Base-by-base conservation (phyloP, 2,113 vertebrate genomes). In the Strigops habroptila region DNA sequence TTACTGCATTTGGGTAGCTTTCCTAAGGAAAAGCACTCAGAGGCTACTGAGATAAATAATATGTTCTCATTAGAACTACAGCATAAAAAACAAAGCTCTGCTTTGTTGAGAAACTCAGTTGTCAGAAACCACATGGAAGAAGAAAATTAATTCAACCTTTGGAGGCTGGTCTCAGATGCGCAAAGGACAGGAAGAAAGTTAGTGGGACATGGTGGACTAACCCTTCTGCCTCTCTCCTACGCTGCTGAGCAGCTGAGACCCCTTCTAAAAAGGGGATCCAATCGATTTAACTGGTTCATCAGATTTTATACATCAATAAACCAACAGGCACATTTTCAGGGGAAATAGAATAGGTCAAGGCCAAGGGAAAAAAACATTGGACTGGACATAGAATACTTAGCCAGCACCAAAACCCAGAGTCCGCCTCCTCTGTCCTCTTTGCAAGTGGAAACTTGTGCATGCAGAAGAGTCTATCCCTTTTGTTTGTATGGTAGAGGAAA, bases 81-180 rank as follows among this genome's bases (percentile, higher is more conserved):
- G 68, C 68, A 91, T 96, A 96, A 95, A 95, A 96, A 95, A 71
- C 95, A 96, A 97, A 97, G 94, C 96, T 95, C 90, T 97, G 93
- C 95, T 97, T 95, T 97, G 94, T 93, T 96, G 88, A 96, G 91
- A 90, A 94, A 92, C 65, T 91, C 75, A 44, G 55, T 81, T 23
- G 31, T 90, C 74, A 93, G 86, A 95, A 96, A 96, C 63, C 94
- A 95, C 75, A n/a, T 55, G 30, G 82, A 92, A 94, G 57, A 95
- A 86, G 82, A 81, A 93, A 77, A 71, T 63, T 43, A 67, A 55
- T 64, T 82, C 70, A 84, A 30, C 74, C 73, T 95, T 74, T 63
- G 82, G 79, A 83, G 71, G 69, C 62, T 53, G 59, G 10, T 88
- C 84, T 90, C 88, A 90, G 73, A 35, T 87, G 86, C 77, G 87